A percentile compares a stretch with the other conserved stretches of the same genome.
Evolutionary conservation across 2,888 invertebrate species (phyloP).

Genomic region (Mamestra brassicae): DNA sequence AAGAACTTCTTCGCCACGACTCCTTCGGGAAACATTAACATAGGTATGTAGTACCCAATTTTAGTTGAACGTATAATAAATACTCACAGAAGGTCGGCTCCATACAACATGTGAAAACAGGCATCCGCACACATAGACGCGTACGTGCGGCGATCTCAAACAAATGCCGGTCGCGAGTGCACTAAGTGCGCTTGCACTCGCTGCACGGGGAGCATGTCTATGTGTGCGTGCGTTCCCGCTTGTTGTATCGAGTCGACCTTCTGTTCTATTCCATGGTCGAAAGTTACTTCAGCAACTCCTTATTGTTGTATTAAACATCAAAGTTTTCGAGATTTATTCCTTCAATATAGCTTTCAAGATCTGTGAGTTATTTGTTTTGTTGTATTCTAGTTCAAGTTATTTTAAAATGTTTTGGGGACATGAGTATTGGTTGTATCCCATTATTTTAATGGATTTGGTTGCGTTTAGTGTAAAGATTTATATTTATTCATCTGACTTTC

Average conservation of each 20-base stretch:
- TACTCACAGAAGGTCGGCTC: neutral
- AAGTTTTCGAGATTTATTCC: constrained; percentile 58
- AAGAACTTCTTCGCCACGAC: constrained; percentile 38
- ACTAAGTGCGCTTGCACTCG: neutral
- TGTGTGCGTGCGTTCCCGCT: neutral
- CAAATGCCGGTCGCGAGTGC: neutral
- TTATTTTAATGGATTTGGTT: neutral
- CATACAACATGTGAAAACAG: neutral
- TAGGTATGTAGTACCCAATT: constrained; percentile 34
- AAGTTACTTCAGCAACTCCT: constrained; percentile 22
- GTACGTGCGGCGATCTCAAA: neutral
- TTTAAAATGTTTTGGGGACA: constrained; percentile 4
- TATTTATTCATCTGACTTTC: neutral
- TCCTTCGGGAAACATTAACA: constrained; percentile 47
- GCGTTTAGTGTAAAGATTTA: neutral
- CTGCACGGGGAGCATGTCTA: neutral
- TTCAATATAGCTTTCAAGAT: constrained; percentile 36
- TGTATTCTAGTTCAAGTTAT: constrained; percentile 8
- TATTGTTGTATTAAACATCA: constrained; percentile 59
- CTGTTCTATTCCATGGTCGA: neutral
- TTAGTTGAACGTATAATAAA: constrained; percentile 10
- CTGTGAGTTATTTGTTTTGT: constrained; percentile 35
- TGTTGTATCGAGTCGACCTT: neutral
- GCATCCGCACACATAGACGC: neutral
- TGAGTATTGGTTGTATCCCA: neutral